Percentiles rank a stretch among this genome's conserved stretches.
Evolutionary conservation across 2,888 invertebrate genomes (phyloP).

Genomic region (Amphimallon solstitiale): DNA sequence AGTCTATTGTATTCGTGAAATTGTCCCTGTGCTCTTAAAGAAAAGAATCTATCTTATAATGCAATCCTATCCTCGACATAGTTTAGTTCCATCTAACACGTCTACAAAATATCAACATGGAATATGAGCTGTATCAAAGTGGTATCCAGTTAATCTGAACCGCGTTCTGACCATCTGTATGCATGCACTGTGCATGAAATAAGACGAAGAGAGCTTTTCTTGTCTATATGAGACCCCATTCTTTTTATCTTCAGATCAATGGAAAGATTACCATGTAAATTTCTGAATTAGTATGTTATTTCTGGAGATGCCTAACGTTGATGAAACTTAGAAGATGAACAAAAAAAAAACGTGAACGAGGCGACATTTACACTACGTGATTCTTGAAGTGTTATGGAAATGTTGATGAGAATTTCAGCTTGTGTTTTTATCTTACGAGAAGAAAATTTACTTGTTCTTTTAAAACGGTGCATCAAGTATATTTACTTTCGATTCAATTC

Average conservation of each 20-base stretch:
- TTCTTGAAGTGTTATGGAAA: slow-evolving; percentile 31
- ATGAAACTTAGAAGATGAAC: slow-evolving; percentile 17
- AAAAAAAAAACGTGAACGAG: slow-evolving; percentile 9
- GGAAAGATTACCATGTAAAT: slow-evolving; percentile 33
- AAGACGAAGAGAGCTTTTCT: slow-evolving; percentile 29
- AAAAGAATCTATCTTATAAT: slow-evolving; percentile 20
- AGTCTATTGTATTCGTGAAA: slow-evolving; percentile 28
- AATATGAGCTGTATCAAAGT: slow-evolving; percentile 32
- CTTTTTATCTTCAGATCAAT: slow-evolving; percentile 29
- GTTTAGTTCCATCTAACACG: slow-evolving; percentile 28
- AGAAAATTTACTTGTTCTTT: slow-evolving; percentile 26
- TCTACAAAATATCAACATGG: slow-evolving; percentile 30
- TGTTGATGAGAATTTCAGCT: slow-evolving; percentile 19
- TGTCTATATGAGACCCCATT: slow-evolving; percentile 26
- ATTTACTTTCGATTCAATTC: slow-evolving; percentile 22
- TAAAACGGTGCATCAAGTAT: slow-evolving; percentile 12
- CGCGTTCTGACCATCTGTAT: slow-evolving; percentile 28
- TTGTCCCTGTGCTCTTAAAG: slow-evolving; percentile 28
- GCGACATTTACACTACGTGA: slow-evolving; percentile 25
- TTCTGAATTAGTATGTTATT: slow-evolving; percentile 33
- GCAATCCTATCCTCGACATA: slow-evolving; percentile 24
- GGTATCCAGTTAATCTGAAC: slow-evolving; percentile 28
- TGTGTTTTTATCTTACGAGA: slow-evolving; percentile 12
- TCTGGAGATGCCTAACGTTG: slow-evolving; percentile 25
- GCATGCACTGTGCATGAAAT: slow-evolving; percentile 27